These are phyloP conservation scores for Tetramorium parvispinum DNA, from an alignment of 1,140 invertebrate species.

Conservation along the genomic window DNA sequence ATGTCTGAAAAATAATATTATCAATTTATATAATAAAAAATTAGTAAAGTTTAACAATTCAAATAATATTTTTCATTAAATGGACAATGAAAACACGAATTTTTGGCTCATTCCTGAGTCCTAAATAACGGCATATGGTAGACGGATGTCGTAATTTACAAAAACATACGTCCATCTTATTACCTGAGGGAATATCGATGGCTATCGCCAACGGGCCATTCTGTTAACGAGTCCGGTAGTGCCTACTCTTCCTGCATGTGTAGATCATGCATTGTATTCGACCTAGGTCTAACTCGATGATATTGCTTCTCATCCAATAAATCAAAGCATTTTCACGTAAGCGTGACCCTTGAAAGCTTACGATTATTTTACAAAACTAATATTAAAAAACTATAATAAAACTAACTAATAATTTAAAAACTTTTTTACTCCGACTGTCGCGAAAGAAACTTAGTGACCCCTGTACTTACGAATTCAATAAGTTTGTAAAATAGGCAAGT, in stretches of 20 bases:
- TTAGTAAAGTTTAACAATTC: background rate
- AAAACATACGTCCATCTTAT: conserved; percentile 52
- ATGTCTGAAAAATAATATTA: background rate
- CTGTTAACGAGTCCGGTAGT: conserved; percentile 25
- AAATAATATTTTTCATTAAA: background rate
- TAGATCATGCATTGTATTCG: conserved; percentile 45
- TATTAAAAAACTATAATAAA: background rate
- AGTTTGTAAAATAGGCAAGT: background rate
- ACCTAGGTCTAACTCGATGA: conserved; percentile 55
- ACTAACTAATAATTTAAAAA: background rate
- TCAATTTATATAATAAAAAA: background rate
- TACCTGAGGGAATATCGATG: conserved; percentile 59
- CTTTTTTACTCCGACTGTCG: background rate
- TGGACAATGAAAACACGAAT: background rate
- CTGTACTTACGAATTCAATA: background rate
- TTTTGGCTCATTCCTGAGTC: background rate
- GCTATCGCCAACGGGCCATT: conserved; percentile 23
- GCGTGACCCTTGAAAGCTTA: background rate
- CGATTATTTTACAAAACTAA: background rate
- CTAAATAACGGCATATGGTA: conserved; percentile 67
- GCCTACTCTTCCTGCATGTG: conserved; percentile 47
- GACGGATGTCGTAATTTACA: conserved; percentile 61
- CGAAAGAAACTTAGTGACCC: background rate
- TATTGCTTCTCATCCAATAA: conserved; percentile 48
- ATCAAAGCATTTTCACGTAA: background rate